These are phyloP conservation scores for Pristiophorus japonicus DNA, from an alignment of 2,113 vertebrate species.

Conservation along the genomic window DNA sequence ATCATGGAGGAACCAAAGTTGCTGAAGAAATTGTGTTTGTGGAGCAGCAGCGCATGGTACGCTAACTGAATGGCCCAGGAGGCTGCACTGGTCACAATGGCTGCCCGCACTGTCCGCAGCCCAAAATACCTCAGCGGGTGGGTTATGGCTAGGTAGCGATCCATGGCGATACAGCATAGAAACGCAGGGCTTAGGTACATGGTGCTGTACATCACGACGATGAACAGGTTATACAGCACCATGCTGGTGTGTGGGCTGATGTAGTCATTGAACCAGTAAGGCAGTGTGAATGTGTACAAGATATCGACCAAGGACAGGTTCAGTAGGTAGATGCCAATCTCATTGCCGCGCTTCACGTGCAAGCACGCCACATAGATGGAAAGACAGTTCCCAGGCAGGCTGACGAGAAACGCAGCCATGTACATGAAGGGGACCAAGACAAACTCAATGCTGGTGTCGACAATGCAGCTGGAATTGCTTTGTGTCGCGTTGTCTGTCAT, in stretches of 20 bases:
- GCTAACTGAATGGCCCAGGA: constrained; percentile 65
- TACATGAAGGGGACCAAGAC: neutral
- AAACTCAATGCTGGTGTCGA: neutral
- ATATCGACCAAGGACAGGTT: constrained; percentile 75
- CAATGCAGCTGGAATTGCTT: neutral
- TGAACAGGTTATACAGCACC: constrained; percentile 49
- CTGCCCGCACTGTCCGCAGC: constrained; percentile 64
- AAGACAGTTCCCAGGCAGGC: constrained; percentile 68
- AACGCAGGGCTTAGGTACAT: constrained; percentile 73
- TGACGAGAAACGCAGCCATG: constrained; percentile 16
- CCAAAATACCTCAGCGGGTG: constrained; percentile 63
- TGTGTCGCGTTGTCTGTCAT: neutral
- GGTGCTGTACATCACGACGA: constrained; percentile 66
- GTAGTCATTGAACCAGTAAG: constrained; percentile 70
- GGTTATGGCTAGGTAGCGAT: constrained; percentile 76
- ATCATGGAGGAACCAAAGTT: constrained; percentile 49
- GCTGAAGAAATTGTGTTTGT: neutral
- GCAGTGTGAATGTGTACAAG: constrained; percentile 61
- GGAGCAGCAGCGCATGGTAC: constrained; percentile 52
- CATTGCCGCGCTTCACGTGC: constrained; percentile 70
- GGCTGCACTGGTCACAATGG: constrained; percentile 48
- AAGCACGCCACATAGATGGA: constrained; percentile 67
- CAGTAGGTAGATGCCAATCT: constrained; percentile 76
- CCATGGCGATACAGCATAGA: constrained; percentile 75
- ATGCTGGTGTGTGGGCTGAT: constrained; percentile 55